phyloP scores from a whole-genome alignment of 2,113 vertebrate species.

The Cyanistes caeruleus region DNA sequence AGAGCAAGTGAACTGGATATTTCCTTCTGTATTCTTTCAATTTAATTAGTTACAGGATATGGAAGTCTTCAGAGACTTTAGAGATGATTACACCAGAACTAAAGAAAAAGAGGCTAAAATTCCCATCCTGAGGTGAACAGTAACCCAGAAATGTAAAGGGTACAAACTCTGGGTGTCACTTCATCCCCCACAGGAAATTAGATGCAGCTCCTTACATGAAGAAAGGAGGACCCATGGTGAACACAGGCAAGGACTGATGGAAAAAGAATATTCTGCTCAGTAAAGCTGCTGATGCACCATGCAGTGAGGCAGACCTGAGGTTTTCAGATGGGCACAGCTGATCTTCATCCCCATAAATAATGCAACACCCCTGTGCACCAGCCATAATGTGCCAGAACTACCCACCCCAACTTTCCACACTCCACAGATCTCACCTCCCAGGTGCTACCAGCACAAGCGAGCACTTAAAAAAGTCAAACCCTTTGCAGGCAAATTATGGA shows the following conservation, averaged over 20 bases:
- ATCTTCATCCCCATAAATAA: not conserved
- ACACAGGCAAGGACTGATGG: not conserved
- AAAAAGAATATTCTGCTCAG: not conserved
- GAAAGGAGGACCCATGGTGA: not conserved
- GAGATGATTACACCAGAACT: not conserved
- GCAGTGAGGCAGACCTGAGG: not conserved
- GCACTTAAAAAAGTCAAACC: not conserved
- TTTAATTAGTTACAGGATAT: not conserved
- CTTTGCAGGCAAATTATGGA: not conserved
- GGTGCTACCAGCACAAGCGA: not conserved
- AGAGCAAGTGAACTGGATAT: not conserved
- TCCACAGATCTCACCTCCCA: not conserved
- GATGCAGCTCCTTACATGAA: not conserved
- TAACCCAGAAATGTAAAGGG: not conserved
- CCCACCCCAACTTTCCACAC: accelerated
- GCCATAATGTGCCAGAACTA: not conserved
- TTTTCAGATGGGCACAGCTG: not conserved
- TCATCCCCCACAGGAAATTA: not conserved
- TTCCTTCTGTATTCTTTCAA: not conserved
- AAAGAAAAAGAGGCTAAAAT: not conserved
- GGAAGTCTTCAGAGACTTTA: not conserved
- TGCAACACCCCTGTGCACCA: accelerated
- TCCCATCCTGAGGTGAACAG: not conserved
- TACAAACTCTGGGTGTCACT: not conserved
- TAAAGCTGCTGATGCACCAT: not conserved